Evolutionary conservation across 2,113 vertebrate species (phyloP).

Genomic region (Cyphomyrus discorhynchus): DNA sequence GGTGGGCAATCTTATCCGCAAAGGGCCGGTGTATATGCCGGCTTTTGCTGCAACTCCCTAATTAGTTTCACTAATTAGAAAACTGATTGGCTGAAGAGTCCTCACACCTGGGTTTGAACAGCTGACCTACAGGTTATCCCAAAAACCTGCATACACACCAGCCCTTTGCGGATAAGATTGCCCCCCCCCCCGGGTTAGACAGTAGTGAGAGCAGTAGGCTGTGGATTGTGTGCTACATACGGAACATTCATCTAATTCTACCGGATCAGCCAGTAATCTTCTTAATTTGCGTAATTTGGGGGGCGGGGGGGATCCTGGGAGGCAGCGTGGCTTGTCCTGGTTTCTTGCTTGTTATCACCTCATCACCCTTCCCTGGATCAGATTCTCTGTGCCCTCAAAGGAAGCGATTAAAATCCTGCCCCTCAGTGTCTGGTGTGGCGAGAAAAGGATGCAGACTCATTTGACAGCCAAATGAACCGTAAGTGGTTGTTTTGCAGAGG

Average conservation of each 20-base stretch:
- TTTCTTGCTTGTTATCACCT: conserved; percentile 19
- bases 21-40: too few relatives aligned
- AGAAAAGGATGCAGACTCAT: conserved; percentile 18
- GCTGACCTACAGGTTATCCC: too few relatives aligned
- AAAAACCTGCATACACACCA: too few relatives aligned
- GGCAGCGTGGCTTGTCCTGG: conserved; percentile 17
- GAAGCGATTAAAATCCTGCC: conserved; percentile 32
- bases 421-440: conserved; percentile 20
- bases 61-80: too few relatives aligned
- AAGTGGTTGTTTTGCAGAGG: conserved; percentile 35
- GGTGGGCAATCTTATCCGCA: too few relatives aligned
- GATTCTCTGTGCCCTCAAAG: conserved; percentile 31
- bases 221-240: background rate
- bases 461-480: conserved; percentile 34
- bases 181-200: too few relatives aligned
- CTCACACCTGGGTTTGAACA: too few relatives aligned
- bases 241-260: background rate
- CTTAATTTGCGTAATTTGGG: conserved; percentile 13
- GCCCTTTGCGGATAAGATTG: too few relatives aligned
- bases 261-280: background rate
- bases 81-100: too few relatives aligned
- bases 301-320: background rate
- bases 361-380: conserved; percentile 24
- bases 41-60: too few relatives aligned
- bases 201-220: background rate